These are phyloP conservation scores for Pterocles orientalis DNA, from an alignment of 2,113 vertebrate species.

Conservation along the genomic window DNA sequence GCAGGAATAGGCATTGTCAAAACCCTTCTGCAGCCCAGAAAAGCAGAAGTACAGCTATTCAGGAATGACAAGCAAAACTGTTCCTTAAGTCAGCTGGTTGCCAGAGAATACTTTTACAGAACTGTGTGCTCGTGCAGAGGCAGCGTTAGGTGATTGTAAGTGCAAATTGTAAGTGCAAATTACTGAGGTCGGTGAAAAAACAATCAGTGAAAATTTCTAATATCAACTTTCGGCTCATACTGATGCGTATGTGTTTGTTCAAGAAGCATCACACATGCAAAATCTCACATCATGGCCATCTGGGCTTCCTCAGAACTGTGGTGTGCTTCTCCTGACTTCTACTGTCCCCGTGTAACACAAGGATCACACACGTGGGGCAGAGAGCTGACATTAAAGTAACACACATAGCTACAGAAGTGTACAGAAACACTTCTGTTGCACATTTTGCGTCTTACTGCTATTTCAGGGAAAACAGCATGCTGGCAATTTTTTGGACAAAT, in stretches of 20 bases:
- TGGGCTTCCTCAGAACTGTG: not conserved
- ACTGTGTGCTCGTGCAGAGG: not conserved
- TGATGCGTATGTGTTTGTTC: not conserved
- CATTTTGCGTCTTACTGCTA: not conserved
- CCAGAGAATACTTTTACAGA: not conserved
- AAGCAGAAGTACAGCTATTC: not conserved
- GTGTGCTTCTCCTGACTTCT: not conserved
- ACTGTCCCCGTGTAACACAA: not conserved
- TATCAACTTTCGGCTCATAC: not conserved
- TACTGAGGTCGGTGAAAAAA: not conserved
- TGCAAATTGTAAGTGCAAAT: not conserved
- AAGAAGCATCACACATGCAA: not conserved
- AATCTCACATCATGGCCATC: not conserved
- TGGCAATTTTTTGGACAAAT: not conserved
- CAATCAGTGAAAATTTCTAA: not conserved
- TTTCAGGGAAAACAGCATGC: not conserved
- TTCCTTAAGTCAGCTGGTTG: not conserved
- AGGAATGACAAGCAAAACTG: rapidly evolving
- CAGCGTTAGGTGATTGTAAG: not conserved
- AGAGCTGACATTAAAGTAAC: not conserved
- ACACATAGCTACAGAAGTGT: not conserved
- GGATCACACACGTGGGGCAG: not conserved
- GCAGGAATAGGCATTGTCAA: not conserved
- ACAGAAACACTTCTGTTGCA: not conserved
- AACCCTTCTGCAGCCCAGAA: not conserved